Evolutionary conservation across 2,888 invertebrate genomes (phyloP), one percentile per base, ranked within the genome.

Genomic region (Euplagia quadripunctaria): DNA sequence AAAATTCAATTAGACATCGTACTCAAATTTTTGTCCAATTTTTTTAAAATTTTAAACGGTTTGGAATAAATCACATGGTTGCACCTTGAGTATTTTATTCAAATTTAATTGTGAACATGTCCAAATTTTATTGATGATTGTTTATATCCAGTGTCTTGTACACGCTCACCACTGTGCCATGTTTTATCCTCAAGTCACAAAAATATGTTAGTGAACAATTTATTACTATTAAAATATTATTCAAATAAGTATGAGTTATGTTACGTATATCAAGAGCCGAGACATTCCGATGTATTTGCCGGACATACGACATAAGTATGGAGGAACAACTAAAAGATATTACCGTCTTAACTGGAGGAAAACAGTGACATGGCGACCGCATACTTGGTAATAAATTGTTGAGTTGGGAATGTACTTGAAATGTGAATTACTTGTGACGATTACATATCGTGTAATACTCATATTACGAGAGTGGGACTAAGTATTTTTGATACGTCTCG

Each of bases 1-100:
- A 79, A 81, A 76, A 85, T 82, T 84, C 85, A 85, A 88, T 87
- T 89, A 86, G 84, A 81, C 80, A 76, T 72, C 73, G 68, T 73
- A 78, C 67, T 68, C 70, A 83, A 81, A 75, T 79, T 82, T 51
- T 79, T 79, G 78, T 79, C 75, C 78, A 73, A 74, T 76, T 8
- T 80, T 81, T 74, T 68, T 76, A 70, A 68, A 76, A 81, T 81
- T 79, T 79, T 77, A 73, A 67, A 72, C 79, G 79, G 61, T 78
- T 78, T 78, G 81, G 69, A 74, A 72, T 70, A 70, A 69, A 68
- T 77, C 72, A 69, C 72, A n/a, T 4, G n/a, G 78, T 76, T 43
- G 74, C 74, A 74, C 64, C 68, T 55, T 71, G 65, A 79, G 76
- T 73, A 74, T 74, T 78, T 72, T 49, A 66, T 74, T 74, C 64